phyloP scores from a whole-genome alignment of 2,888 invertebrate species.

The Sycophila texana region DNA sequence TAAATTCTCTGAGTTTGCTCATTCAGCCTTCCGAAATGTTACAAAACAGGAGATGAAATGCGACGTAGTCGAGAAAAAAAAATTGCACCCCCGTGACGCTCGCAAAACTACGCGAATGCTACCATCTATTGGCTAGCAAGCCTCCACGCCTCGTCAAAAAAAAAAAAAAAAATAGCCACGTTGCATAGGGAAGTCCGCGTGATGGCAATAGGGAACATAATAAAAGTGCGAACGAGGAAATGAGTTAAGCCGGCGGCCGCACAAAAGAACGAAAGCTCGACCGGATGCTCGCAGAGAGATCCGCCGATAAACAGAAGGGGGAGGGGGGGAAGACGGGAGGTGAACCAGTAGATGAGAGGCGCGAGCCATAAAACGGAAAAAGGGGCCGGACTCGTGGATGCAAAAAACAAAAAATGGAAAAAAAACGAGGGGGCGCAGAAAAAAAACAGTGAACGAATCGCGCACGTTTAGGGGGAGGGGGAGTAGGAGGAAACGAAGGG shows the following conservation, averaged over 20 bases:
- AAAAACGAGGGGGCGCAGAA: background rate
- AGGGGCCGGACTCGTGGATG: background rate
- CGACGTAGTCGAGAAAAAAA: too few species aligned
- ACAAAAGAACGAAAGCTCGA: slow-evolving; percentile 1
- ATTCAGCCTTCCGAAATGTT: too few species aligned
- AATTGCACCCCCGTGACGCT: too few species aligned
- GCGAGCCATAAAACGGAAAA: too few species aligned
- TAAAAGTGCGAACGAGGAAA: slow-evolving; percentile 38
- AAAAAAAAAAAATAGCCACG: background rate
- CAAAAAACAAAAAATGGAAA: slow-evolving; percentile 2
- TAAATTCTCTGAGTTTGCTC: too few species aligned
- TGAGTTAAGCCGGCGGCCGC: slow-evolving; percentile 18
- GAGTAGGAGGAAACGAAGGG: too few species aligned
- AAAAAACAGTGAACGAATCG: slow-evolving; percentile 23
- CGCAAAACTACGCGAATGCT: too few species aligned
- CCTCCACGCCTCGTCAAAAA: background rate
- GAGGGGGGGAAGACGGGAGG: too few species aligned
- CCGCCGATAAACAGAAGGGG: too few species aligned
- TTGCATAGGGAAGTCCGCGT: background rate
- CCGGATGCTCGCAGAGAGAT: too few species aligned
- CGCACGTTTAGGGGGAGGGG: background rate
- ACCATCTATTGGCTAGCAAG: background rate
- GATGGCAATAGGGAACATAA: slow-evolving; percentile 7
- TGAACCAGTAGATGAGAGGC: too few species aligned
- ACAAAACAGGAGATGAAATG: too few species aligned